phyloP scores from a whole-genome alignment of 2,797 vertebrate species.

The Cossypha polioptera region DNA sequence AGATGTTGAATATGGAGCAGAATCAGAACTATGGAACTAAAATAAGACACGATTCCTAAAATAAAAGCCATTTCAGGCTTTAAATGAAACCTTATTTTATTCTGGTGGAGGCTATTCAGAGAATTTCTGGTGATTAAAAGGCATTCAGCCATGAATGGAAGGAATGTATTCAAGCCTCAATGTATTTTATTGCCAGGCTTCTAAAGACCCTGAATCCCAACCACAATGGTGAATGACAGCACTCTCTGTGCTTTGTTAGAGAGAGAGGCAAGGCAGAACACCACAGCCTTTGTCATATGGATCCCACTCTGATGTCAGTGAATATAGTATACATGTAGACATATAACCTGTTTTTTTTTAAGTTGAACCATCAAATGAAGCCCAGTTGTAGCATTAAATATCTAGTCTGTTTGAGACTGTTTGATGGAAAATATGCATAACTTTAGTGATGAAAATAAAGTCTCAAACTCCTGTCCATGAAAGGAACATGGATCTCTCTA shows the following conservation, averaged over 20 bases:
- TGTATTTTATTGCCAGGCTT: not conserved
- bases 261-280: not conserved
- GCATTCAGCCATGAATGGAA: not conserved
- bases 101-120: not conserved
- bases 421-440: not conserved
- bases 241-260: not conserved
- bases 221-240: fast-evolving
- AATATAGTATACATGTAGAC: not conserved
- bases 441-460: not conserved
- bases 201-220: not conserved
- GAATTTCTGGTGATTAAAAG: not conserved
- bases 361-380: not conserved
- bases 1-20: conserved; percentile 4
- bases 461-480: not conserved
- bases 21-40: not conserved
- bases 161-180: not conserved
- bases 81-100: not conserved
- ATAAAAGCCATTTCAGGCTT: not conserved
- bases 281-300: not conserved
- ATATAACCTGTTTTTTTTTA: not conserved
- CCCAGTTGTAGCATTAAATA: not conserved
- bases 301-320: not conserved
- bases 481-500: not conserved
- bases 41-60: not conserved
- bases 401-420: not conserved